Percentiles rank a stretch among this genome's conserved stretches.
Evolutionary conservation across 2,797 vertebrate genomes (phyloP).

Genomic region (Hapalemur alaotrensis): DNA sequence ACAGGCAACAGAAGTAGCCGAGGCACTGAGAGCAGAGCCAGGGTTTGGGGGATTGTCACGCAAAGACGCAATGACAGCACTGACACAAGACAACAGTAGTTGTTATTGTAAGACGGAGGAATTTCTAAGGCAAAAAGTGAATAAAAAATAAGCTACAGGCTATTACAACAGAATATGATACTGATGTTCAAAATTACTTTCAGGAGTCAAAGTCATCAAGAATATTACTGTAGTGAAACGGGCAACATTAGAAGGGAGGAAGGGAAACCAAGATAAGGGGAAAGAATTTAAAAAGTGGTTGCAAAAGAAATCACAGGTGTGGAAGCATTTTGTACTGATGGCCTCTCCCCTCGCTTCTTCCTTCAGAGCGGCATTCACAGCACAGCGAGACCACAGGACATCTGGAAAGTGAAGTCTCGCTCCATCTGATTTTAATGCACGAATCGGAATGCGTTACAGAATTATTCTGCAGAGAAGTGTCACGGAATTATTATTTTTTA

Average conservation of each 20-base stretch:
- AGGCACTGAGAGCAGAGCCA: not conserved
- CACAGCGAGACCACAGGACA: not conserved
- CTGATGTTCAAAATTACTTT: not conserved
- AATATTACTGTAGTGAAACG: not conserved
- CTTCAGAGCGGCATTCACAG: not conserved
- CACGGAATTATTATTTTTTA: constrained; percentile 22
- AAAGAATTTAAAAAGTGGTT: constrained; percentile 24
- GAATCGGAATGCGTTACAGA: not conserved
- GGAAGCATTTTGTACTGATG: not conserved
- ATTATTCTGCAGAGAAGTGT: not conserved
- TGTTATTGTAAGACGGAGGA: not conserved
- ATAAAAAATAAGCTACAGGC: not conserved
- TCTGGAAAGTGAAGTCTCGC: not conserved
- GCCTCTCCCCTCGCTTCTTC: not conserved
- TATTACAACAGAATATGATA: not conserved
- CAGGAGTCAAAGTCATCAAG: not conserved
- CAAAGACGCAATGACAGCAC: not conserved
- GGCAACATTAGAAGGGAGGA: not conserved
- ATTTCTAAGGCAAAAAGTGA: not conserved
- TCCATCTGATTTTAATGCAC: not conserved
- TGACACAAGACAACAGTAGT: not conserved
- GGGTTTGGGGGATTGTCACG: not conserved
- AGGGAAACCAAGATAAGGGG: not conserved
- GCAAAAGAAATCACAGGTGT: not conserved
- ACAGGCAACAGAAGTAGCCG: not conserved